These are phyloP conservation scores for Sturnus vulgaris DNA, from an alignment of 2,113 vertebrate species.

Conservation along the genomic window DNA sequence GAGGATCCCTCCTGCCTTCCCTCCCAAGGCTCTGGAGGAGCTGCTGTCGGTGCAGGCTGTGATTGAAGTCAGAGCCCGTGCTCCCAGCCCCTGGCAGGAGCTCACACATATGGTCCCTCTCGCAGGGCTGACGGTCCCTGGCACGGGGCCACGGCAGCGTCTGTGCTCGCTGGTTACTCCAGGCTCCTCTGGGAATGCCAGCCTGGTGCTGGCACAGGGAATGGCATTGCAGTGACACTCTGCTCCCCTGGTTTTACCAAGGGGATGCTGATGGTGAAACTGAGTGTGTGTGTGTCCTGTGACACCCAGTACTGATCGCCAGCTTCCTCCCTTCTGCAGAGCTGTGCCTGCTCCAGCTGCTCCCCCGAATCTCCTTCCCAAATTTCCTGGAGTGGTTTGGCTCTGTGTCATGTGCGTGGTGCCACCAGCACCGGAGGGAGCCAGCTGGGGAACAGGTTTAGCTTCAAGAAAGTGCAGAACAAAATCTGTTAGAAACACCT, in stretches of 20 bases:
- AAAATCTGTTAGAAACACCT: neutral
- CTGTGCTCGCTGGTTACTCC: neutral
- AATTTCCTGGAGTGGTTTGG: rapidly evolving
- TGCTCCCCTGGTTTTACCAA: rapidly evolving
- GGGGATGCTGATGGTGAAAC: rapidly evolving
- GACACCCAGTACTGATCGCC: neutral
- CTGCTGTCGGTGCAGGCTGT: neutral
- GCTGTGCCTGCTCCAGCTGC: neutral
- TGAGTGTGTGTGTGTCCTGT: neutral
- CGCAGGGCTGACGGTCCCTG: neutral
- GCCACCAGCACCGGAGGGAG: neutral
- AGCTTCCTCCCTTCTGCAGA: neutral
- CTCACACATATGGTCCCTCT: neutral
- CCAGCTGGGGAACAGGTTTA: neutral
- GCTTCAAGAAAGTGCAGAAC: neutral
- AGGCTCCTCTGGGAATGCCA: neutral
- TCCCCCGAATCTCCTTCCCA: neutral
- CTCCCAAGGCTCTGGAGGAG: neutral
- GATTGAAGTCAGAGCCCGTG: neutral
- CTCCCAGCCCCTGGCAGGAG: constrained; percentile 23
- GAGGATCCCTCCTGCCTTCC: constrained; percentile 18
- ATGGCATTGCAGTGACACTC: neutral
- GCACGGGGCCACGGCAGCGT: neutral
- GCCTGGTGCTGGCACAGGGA: neutral
- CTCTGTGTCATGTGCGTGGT: neutral